Base-by-base conservation (phyloP, 2,797 vertebrate species). In the Ciconia nigra region DNA sequence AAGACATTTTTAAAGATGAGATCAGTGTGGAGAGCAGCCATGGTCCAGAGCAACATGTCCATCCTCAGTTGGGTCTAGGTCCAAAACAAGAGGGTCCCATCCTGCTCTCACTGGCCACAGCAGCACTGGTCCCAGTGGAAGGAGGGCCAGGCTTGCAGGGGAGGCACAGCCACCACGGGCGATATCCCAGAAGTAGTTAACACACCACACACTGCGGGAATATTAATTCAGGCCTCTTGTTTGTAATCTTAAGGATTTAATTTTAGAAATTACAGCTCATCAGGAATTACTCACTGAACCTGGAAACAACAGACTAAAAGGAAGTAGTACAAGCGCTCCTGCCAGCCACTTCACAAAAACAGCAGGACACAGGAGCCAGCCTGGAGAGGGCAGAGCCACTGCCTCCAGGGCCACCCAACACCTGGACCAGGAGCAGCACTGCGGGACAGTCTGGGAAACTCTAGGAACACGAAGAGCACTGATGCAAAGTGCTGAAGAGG, bases 181-280 rank as follows among this genome's bases (percentile, higher is more conserved):
- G 61, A 51, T 61, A 58, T 17, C 41, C 71, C 72, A 21, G 55
- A 21, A 78, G 37, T 69, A n/a, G 51, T 59, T 84, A 72, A 65
- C 3, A 0, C 52, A 59, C 41, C n/a, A 7, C 52, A 33, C 5
- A 0, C 42, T 58, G 58, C 47, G 61, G 65, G 57, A 83, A 54
- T 72, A 87, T 74, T 62, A 65, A 39, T 81, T 63, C 61, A 72
- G 18, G 12, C 35, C 63, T 87, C 62, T 41, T 51, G 54, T 76
- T 92, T 67, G 35, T 46, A 81, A 49, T 81, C 65, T 25, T 35
- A 35, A 61, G 28, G 57, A 57, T 57, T 94, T 90, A 80, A 77
- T 92, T 96, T 93, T 96, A 89, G 90, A 87, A 90, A 31, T 87
- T 66, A 66, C 42, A 79, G 90, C 80, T 92, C 78, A 73, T 72